Evolutionary conservation across 1,140 invertebrate species (phyloP).

Genomic region (Drosophila kepulauana): DNA sequence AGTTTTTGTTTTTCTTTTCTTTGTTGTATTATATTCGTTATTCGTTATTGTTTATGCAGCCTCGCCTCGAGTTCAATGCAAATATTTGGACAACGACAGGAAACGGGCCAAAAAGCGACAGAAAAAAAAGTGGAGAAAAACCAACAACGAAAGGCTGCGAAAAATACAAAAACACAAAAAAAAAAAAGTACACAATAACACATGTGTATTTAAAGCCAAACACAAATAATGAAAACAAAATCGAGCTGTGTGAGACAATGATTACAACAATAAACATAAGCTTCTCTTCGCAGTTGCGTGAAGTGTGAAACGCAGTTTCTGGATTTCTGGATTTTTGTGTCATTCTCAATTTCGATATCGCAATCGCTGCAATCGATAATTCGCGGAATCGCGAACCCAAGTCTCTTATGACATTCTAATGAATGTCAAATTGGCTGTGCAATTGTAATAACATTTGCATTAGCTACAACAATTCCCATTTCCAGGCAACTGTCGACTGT

Average conservation of each 20-base stretch:
- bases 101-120: conserved; percentile 19
- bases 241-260: neutral
- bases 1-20: neutral
- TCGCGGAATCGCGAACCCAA: neutral
- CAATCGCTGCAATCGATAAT: neutral
- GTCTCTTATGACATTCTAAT: conserved; percentile 65
- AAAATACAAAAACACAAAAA: neutral
- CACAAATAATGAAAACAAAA: too few species aligned
- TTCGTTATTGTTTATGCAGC: conserved; percentile 20
- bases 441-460: conserved; percentile 34
- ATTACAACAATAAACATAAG: conserved; percentile 5
- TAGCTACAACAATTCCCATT: neutral
- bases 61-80: conserved; percentile 39
- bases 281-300: neutral
- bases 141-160: neutral
- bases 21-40: neutral
- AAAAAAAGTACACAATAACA: neutral
- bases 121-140: neutral
- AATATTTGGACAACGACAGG: conserved; percentile 41
- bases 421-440: conserved; percentile 62
- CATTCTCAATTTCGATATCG: neutral
- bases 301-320: neutral
- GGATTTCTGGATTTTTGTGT: neutral
- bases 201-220: neutral
- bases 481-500: conserved; percentile 5